Percentiles rank a stretch among this genome's conserved stretches.
Evolutionary conservation across 2,113 vertebrate genomes (phyloP).

Genomic region (Acanthochromis polyacanthus): DNA sequence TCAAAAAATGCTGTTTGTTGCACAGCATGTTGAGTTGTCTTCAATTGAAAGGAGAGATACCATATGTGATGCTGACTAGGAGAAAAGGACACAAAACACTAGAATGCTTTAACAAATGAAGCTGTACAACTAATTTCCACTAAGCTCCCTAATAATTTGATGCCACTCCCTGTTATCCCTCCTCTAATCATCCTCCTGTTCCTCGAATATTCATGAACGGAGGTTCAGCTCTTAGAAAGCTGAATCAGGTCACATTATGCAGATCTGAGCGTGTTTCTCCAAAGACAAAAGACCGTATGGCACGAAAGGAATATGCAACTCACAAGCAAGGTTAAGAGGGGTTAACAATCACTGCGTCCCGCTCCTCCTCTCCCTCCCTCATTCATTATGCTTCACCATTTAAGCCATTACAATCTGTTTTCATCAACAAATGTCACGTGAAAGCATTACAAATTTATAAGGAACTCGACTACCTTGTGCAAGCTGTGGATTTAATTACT

Average conservation of each 20-base stretch:
- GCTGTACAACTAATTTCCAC: conserved; percentile 34
- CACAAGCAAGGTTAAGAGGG: conserved; percentile 64
- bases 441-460: conserved; percentile 45
- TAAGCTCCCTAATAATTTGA: conserved; percentile 47
- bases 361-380: conserved; percentile 1
- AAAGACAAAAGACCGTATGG: conserved; percentile 46
- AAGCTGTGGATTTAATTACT: conserved; percentile 22
- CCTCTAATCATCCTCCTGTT: conserved; percentile 40
- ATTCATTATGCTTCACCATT: conserved; percentile 23
- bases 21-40: background rate
- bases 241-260: conserved; percentile 61
- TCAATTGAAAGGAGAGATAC: no score
- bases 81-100: background rate
- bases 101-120: conserved; percentile 4
- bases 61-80: no score
- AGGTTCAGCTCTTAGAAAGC: conserved; percentile 55
- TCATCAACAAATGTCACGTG: conserved; percentile 8
- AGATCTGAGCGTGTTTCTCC: conserved; percentile 26
- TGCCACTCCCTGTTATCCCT: conserved; percentile 42
- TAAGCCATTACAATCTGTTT: conserved; percentile 23
- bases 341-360: conserved; percentile 36
- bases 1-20: background rate
- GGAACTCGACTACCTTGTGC: background rate
- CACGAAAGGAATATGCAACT: conserved; percentile 13
- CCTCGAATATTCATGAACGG: conserved; percentile 63